Base-by-base conservation (phyloP, 2,113 vertebrate genomes). In the Amblyornis subalaris region DNA sequence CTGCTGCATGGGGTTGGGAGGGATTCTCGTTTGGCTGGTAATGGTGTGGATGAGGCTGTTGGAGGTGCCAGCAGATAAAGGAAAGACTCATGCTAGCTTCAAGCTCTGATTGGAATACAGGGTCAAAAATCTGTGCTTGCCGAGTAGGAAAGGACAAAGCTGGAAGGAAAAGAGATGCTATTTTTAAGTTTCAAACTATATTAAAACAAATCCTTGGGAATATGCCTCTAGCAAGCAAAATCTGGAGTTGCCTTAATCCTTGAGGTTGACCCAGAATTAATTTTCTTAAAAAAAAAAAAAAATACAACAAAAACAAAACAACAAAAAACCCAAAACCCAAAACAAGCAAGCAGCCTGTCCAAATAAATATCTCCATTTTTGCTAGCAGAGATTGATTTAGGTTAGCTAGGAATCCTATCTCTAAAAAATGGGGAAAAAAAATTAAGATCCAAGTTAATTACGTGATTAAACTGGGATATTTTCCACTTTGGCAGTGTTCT, bases 151-250 rank as follows among this genome's bases (percentile, higher is more conserved):
- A 88, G 69, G 38, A 73, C 66, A 91, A 91, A 84, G 64, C 70
- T 72, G 64, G 25, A 45, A 93, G 40, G n/a, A 71, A 76, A 65
- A 55, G 65, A 91, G 8, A 74, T 40, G 64, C 78, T 96, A 80
- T 90, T 96, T 95, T 95, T 94, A 90, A 75, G 40, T 76, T 88
- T 95, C 67, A 12, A 91, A 71, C 91, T 93, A 91, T 95, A 95
- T 26, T 79, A 58, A 85, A 79, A 55, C 71, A 90, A 74, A 93
- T 89, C 64, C 67, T 95, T 92, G 64, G 79, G 78, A 93, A 88
- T 86, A 74, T 65, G 64, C 67, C 67, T 93, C 55, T 83, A 86
- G 85, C 53, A 48, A 71, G 64, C 57, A 86, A 94, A 85, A 60
- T 69, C 40, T 86, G 60, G 69, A 93, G 51, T 90, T 80, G 64